Base-by-base conservation (phyloP, 2,113 vertebrate genomes). In the Apeltes quadracus region DNA sequence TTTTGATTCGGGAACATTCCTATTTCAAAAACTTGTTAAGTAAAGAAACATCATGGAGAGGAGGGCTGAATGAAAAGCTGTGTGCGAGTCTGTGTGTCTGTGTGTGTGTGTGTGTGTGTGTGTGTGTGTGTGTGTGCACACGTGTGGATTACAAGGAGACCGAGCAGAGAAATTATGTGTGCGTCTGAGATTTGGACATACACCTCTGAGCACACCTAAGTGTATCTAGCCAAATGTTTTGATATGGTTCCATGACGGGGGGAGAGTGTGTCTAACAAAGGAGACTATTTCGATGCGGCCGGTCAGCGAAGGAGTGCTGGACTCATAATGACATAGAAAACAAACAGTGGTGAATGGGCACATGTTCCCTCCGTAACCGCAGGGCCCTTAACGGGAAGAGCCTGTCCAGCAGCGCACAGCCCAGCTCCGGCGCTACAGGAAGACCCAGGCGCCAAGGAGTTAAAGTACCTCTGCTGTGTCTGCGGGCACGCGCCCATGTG, bases 251-350 rank as follows among this genome's bases (percentile, higher is more conserved):
- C 83, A 72, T 89, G 91, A 90, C 89, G 84, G 83, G 78, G 82
- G 79, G 84, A 81, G 84, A 71, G 81, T 53, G 63, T 22, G 61
- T 61, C 82, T 82, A 81, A 92, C 89, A 92, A 92, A 90, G 89
- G 79, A 69, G 84, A 90, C 86, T 88, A 86, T 90, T 92, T 90
- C 61, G 72, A 88, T 84, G 88, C 80, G 83, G 85, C 87, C 76
- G 86, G 88, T 89, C 90, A 82, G 90, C 54, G 79, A 69, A 85
- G 80, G 87, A 78, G 89, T 54, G 88, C 82, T 88, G 88, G 89
- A 88, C 90, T 89, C 80, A 89, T 93, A 94, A 94, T 91, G 88
- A 91, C 88, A 91, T 91, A 73, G 84, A 93, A 94, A 93, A 93
- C 90, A 94, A 93, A 93, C 91, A 89, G 81, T 88, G 74, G 77